Conservation (phyloP, 2,888 invertebrate species). For the Lycocerus yunnanus region DNA sequence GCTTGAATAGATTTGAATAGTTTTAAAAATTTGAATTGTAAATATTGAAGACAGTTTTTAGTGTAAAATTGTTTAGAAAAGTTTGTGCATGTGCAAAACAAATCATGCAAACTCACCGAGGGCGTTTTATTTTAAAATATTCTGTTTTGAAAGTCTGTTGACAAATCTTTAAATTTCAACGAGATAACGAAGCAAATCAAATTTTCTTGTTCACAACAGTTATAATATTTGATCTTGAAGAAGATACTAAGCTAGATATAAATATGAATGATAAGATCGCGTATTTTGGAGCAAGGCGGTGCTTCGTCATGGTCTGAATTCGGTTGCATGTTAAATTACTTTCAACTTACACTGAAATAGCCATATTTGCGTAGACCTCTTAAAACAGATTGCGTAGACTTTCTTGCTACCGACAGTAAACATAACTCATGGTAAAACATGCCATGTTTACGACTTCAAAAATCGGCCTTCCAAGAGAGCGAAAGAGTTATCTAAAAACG, state of each 20-base stretch:
- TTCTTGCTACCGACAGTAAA: constrained; percentile 29
- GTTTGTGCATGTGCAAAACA: constrained; percentile 11
- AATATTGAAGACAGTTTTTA: constrained; percentile 40
- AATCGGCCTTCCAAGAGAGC: constrained; percentile 17
- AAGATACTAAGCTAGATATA: constrained; percentile 21
- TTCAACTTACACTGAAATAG: constrained; percentile 25
- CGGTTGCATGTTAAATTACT: constrained; percentile 29
- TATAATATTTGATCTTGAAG: constrained; percentile 20
- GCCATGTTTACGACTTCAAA: constrained; percentile 34
- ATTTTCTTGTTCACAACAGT: constrained; percentile 16
- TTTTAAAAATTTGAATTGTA: constrained; percentile 35
- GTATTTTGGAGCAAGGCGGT: constrained; percentile 21
- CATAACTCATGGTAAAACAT: constrained; percentile 33
- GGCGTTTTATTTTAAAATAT: constrained; percentile 20
- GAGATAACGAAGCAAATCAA: constrained; percentile 22
- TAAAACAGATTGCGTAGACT: constrained; percentile 29
- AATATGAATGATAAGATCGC: constrained; percentile 29
- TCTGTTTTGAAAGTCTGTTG: constrained; percentile 22
- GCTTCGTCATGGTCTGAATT: constrained; percentile 25
- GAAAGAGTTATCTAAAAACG: constrained; percentile 39
- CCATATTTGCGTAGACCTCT: constrained; percentile 27
- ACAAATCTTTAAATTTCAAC: constrained; percentile 22
- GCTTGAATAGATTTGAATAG: constrained; percentile 29
- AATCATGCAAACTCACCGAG: constrained; percentile 14
- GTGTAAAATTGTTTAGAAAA: constrained; percentile 24